Evolutionary conservation across 1,140 invertebrate species (phyloP).

Genomic region (Meloidogyne hapla): DNA sequence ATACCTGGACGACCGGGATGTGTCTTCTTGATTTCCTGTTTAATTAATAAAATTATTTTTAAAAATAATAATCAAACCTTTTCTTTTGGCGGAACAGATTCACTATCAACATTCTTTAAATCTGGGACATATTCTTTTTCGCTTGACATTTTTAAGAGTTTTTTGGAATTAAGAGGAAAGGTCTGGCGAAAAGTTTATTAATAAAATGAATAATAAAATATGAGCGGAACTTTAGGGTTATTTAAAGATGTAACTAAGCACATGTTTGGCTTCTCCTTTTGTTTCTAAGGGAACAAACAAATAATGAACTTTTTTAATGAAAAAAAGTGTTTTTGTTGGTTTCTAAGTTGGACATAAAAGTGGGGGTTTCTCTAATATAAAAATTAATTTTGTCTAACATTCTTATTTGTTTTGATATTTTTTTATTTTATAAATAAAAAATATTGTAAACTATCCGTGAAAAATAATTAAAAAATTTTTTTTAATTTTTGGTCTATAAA

Average conservation of each 20-base stretch:
- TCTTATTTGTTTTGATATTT: no score
- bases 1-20: slow-evolving; percentile 23
- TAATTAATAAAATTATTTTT: neutral
- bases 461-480: no score
- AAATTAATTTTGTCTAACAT: no score
- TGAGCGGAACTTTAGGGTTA: no score
- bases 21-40: slow-evolving; percentile 29
- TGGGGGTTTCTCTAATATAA: no score
- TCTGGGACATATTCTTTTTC: slow-evolving; percentile 31
- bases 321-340: neutral
- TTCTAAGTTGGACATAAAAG: no score
- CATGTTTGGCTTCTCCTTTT: neutral
- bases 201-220: no score
- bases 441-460: no score
- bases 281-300: neutral
- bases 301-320: neutral
- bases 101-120: slow-evolving; percentile 25
- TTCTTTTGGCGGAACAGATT: slow-evolving; percentile 28
- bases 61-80: neutral
- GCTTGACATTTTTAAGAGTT: slow-evolving; percentile 23
- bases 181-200: no score
- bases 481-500: no score
- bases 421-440: no score
- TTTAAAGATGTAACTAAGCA: neutral
- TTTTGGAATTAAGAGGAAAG: neutral